These are phyloP conservation scores for Brachionus rotundiformis DNA, from an alignment of 1,140 invertebrate species.

Conservation along the genomic window DNA sequence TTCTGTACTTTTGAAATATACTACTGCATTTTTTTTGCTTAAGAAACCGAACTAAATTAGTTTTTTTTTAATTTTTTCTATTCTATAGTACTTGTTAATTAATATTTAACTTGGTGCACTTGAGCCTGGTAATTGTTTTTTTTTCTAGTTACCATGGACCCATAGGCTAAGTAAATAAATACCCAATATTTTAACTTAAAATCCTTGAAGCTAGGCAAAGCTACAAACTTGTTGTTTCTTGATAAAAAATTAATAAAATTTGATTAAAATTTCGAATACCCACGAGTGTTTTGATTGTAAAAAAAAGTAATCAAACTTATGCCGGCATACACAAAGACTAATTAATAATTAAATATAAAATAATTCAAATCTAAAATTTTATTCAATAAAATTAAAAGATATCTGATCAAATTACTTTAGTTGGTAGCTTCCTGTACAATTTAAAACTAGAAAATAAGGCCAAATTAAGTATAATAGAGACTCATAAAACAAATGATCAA, in stretches of 20 bases:
- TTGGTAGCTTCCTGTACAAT: neutral
- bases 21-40: neutral
- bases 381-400: neutral
- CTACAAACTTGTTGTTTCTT: too few species aligned
- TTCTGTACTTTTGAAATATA: constrained; percentile 27
- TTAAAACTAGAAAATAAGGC: neutral
- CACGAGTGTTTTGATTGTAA: neutral
- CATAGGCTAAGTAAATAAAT: neutral
- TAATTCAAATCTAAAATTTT: neutral
- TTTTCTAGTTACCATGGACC: neutral
- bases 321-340: too few species aligned
- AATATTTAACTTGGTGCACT: neutral
- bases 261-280: neutral
- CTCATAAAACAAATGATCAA: constrained; percentile 13
- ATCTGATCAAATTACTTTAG: neutral
- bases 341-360: neutral
- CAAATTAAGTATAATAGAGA: neutral
- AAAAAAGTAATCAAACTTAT: too few species aligned
- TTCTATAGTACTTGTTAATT: neutral
- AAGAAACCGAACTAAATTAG: neutral
- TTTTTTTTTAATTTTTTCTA: too few species aligned
- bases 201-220: neutral
- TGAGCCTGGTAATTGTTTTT: neutral
- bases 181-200: neutral
- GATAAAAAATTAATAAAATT: neutral